Conservation (phyloP, 2,888 invertebrate species). For the Andrena bicolor region DNA sequence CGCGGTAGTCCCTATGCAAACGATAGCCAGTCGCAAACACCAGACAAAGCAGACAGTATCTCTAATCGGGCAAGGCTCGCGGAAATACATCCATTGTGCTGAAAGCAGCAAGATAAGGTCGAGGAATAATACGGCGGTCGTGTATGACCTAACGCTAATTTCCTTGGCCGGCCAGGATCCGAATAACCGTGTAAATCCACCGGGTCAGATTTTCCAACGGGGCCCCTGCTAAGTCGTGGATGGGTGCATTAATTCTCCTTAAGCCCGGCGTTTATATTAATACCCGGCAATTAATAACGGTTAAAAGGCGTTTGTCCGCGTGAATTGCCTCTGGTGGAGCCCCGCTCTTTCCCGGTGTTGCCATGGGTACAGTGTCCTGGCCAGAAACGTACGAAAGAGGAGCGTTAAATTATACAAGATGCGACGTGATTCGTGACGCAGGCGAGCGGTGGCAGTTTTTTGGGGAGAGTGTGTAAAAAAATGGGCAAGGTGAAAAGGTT, state of each 20-base stretch:
- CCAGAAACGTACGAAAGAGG: slow-evolving; percentile 33
- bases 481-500: not conserved
- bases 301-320: slow-evolving; percentile 76
- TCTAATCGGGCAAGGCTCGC: slow-evolving; percentile 24
- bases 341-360: slow-evolving; percentile 54
- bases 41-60: not conserved
- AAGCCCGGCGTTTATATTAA: slow-evolving; percentile 79
- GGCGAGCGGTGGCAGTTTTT: slow-evolving; percentile 1
- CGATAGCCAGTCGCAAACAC: not conserved
- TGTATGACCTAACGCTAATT: slow-evolving; percentile 67
- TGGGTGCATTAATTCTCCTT: slow-evolving; percentile 78
- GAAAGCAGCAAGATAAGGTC: slow-evolving; percentile 38
- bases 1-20: not conserved
- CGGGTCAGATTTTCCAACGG: slow-evolving; percentile 63
- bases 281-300: slow-evolving; percentile 80
- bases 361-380: slow-evolving; percentile 40
- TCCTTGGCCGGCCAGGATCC: slow-evolving; percentile 46
- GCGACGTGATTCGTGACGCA: not conserved
- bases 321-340: slow-evolving; percentile 61
- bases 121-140: slow-evolving; percentile 59
- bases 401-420: slow-evolving; percentile 73
- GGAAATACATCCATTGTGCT: slow-evolving; percentile 46
- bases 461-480: not conserved
- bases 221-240: slow-evolving; percentile 67
- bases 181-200: slow-evolving; percentile 64